Base-by-base conservation (phyloP, 2,888 invertebrate species). In the Hydrotaea diabolus region DNA sequence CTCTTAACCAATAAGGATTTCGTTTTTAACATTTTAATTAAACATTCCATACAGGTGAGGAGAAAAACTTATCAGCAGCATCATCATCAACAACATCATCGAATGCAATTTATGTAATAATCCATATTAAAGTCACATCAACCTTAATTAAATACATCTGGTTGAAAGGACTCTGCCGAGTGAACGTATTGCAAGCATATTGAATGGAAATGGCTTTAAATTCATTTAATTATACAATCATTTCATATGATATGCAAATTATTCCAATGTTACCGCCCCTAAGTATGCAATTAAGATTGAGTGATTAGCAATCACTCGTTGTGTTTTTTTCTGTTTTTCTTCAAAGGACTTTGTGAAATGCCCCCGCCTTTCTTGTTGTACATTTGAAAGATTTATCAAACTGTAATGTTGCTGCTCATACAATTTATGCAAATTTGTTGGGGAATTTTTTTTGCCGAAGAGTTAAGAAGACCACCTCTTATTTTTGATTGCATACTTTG, bases 211-310 rank as follows among this genome's bases (percentile, higher is more conserved):
- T 49, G 11, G 55, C 21, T 15, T 23, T 26, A 26, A 26, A 55
- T 73, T 13, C 31, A 23, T 80, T 80, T 74, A 80, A 74, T 74
- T 80, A 80, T 64, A 62, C 79, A 80, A 55, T 66, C 55, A 49
- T 39, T 36, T 13, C 59, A n/a, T 53, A 64, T 77, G 49, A 75
- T 49, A 82, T 55, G 62, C 66, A 59, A 83, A 83, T 80, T 64
- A 49, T 72, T 36, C 17, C 9, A 66, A 55, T 46, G 55, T 71
- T 76, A 77, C 46, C 72, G 57, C 46, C 53, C 57, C 53, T 55
- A 76, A 66, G 64, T 69, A 77, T 77, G 76, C 76, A 76, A 83
- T 83, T 80, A 80, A 76, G 75, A 83, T 83, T 80, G 72, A 57
- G 59, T 69, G 77, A 77, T 83, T 80, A 77, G 66, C 62, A 80